phyloP scores from a whole-genome alignment of 2,888 invertebrate species.

The Perizoma affinitatum region DNA sequence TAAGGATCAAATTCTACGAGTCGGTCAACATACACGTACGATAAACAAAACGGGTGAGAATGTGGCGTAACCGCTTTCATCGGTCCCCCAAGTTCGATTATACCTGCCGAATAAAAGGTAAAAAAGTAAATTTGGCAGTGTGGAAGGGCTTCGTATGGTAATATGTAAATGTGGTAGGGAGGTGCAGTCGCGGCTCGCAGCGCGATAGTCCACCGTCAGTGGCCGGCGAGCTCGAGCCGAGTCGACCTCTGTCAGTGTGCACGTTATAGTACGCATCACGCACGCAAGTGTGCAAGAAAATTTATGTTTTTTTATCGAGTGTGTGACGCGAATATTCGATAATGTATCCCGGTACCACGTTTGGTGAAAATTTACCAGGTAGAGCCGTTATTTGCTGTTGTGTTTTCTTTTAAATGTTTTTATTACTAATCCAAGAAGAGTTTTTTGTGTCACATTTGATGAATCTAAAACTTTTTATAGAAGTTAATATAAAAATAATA shows the following conservation, averaged over 20 bases:
- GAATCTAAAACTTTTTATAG: too few species aligned
- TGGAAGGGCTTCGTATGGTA: constrained; percentile 79
- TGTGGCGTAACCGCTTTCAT: constrained; percentile 66
- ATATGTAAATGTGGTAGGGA: constrained; percentile 81
- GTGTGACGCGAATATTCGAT: constrained; percentile 47
- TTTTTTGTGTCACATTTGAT: too few species aligned
- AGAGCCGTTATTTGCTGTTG: constrained; percentile 22
- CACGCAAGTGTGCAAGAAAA: constrained; percentile 44
- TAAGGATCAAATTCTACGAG: constrained; percentile 49
- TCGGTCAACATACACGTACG: constrained; percentile 48
- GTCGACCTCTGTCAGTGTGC: constrained; percentile 43
- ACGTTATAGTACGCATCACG: constrained; percentile 37
- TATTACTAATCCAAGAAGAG: background rate
- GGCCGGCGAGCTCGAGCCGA: constrained; percentile 45
- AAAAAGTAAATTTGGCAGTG: constrained; percentile 80
- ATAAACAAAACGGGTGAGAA: constrained; percentile 58
- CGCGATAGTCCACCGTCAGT: constrained; percentile 56
- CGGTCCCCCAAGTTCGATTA: constrained; percentile 76
- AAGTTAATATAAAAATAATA: too few species aligned
- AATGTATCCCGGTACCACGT: constrained; percentile 79
- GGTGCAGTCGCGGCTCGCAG: constrained; percentile 68
- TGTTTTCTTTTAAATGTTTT: background rate
- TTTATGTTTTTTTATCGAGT: constrained; percentile 43
- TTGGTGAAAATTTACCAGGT: constrained; percentile 71
- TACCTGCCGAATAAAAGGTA: constrained; percentile 83